Evolutionary conservation across 37 sponge, comb jelly and placozoan species (phyloP), one percentile per base, ranked within the genome.

Genomic region (Geodia barretti): DNA sequence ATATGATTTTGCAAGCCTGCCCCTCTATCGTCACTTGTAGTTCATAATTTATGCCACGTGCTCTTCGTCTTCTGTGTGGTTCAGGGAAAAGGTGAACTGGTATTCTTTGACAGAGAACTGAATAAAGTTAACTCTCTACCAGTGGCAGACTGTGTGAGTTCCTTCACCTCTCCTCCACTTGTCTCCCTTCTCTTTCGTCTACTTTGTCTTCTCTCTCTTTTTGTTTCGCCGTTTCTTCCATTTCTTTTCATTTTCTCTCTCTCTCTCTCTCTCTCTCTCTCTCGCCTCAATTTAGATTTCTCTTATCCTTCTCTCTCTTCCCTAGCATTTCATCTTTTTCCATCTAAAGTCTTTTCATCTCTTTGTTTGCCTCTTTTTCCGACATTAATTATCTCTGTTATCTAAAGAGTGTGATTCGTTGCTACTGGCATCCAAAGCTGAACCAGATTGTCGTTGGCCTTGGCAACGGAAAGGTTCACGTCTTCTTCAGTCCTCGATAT

Each of bases 381-480:
- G 58, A 38, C 32, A 24, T 73, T 31, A 47, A 47, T 14, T 47
- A 47, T 47, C 14, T 14, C 54, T 73, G 21, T n/a, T 17, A 1
- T 65, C 2, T 88, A n/a, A 30, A 95, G 92, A 95, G 95, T 85
- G 93, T 92, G 0, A 72, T 84, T 23, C 64, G 89, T 29, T 74
- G 84, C 26, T 58, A 90, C 5, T 98, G 98, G 98, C 98, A 98
- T 62, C 96, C 94, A 11, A 95, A 92, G 40, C 76, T 98, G 37
- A 95, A 98, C 75, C 98, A 98, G 84, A 89, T 98, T 3, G 75
- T 98, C 21, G 74, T 89, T 1, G 94, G 95, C 4, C 91, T 90
- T 81, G 70, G 79, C n/a, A 82, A 86, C 73, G 98, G 98, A 4
- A 79, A 70, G 24, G 88, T 82, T 23, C 79, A 80, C 31, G 87